These are phyloP conservation scores for Zygaena filipendulae DNA, from an alignment of 2,888 invertebrate genomes.

Conservation along the genomic window DNA sequence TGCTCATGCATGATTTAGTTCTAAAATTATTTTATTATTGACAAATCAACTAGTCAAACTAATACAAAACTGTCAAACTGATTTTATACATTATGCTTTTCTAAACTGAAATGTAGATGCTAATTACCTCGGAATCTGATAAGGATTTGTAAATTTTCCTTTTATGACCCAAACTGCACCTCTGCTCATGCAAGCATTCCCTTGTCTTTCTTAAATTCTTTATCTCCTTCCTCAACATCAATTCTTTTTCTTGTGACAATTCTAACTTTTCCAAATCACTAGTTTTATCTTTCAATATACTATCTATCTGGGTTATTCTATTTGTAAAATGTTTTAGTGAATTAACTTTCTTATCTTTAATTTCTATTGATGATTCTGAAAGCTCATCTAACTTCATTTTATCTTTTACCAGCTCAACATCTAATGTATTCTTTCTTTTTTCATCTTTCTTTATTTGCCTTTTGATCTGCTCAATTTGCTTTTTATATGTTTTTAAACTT, in stretches of 20 bases:
- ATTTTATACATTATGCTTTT: too few relatives aligned
- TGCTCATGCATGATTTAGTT: background rate
- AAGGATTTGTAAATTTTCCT: slow-evolving; percentile 79
- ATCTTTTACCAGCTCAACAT: slow-evolving; percentile 71
- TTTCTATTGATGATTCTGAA: slow-evolving; percentile 57
- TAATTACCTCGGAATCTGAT: slow-evolving; percentile 73
- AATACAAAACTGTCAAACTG: too few relatives aligned
- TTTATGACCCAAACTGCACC: slow-evolving; percentile 79
- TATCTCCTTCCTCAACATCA: slow-evolving; percentile 79
- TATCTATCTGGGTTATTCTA: slow-evolving; percentile 75
- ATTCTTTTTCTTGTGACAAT: slow-evolving; percentile 70
- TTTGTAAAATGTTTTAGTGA: slow-evolving; percentile 73
- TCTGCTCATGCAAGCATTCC: slow-evolving; percentile 80
- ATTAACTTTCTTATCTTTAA: slow-evolving; percentile 67
- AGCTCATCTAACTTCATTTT: slow-evolving; percentile 62
- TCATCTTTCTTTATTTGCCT: slow-evolving; percentile 80
- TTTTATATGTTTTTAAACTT: slow-evolving; percentile 78
- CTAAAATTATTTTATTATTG: background rate
- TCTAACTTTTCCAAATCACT: slow-evolving; percentile 72
- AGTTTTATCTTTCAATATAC: slow-evolving; percentile 76
- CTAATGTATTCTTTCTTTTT: slow-evolving; percentile 75
- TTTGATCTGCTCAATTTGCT: slow-evolving; percentile 79
- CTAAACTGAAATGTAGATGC: too few relatives aligned
- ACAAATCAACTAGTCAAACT: slow-evolving; percentile 2
- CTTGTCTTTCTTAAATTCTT: slow-evolving; percentile 81